Evolutionary conservation across 1,140 invertebrate genomes (phyloP).

Genomic region (Melanaphis sacchari): DNA sequence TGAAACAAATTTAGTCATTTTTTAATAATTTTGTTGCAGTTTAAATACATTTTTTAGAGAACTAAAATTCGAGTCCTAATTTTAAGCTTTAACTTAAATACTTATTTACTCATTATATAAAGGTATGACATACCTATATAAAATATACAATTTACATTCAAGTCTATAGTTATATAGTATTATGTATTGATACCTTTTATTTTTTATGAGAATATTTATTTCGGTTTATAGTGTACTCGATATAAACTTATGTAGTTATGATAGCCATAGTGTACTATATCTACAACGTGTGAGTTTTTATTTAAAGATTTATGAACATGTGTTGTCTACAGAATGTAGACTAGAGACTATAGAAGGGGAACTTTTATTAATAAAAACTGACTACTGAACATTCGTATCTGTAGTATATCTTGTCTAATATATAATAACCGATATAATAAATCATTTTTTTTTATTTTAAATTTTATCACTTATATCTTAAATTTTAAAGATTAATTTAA

Average conservation of each 20-base stretch:
- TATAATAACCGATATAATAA: not conserved
- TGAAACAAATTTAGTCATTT: too few species aligned
- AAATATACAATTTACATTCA: too few species aligned
- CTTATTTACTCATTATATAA: too few species aligned
- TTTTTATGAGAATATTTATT: too few species aligned
- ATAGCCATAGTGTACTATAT: not conserved
- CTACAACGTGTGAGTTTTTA: not conserved
- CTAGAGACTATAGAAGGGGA: not conserved
- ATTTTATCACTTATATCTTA: not conserved
- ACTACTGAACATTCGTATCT: not conserved
- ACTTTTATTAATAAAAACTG: slow-evolving; percentile 10
- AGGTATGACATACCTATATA: too few species aligned
- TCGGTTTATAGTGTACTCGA: not conserved
- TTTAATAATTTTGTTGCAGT: too few species aligned
- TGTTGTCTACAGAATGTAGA: not conserved
- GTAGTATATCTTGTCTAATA: not conserved
- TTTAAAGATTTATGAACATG: not conserved
- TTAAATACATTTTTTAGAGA: too few species aligned
- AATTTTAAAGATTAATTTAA: not conserved
- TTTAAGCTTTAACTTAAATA: too few species aligned
- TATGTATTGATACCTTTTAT: too few species aligned
- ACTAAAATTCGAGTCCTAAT: too few species aligned
- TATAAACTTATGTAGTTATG: not conserved
- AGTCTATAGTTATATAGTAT: too few species aligned
- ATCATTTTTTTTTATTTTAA: not conserved